Evolutionary conservation across 2,888 invertebrate species (phyloP), one percentile per base, ranked within the genome.

Genomic region (Lumbricus terrestris): DNA sequence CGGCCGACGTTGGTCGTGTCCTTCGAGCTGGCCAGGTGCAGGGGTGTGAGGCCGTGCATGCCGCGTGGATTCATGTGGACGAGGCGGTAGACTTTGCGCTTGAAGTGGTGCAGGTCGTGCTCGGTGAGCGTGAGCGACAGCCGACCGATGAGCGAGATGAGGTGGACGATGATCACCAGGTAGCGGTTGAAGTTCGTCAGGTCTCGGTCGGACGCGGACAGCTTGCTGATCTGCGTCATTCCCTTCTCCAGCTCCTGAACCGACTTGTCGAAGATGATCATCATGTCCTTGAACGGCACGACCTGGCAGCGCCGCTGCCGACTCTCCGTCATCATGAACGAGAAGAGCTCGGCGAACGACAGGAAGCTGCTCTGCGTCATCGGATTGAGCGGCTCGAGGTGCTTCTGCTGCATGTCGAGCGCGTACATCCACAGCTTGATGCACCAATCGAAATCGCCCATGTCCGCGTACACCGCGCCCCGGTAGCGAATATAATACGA

Each of bases 341-440:
- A 94, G 93, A 96, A 95, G 54, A 99, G 96, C 95, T 99, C 99
- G 5, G 98, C 97, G 95, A 99, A 99, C 93, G 98, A 98, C 94
- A 98, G 97, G 92, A 99, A 96, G 92, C 97, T 97, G 94, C 98
- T 98, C 95, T 98, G 98, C 23, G 98, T 98, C 97, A 98, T 97
- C 40, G 98, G 97, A 94, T 97, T 98, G 89, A 99, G 96, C 35
- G 98, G 97, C 93, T 98, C 98, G 92, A 98, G 96, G 95, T 98
- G 97, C 92, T 97, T 96, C 94, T 98, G 98, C 93, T 98, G 98
- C 97, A 98, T 98, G 94, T 98, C 98, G 85, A 99, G 96, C 42
- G 98, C 98, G 95, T 99, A 98, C 95, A 98, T 97, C 99, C 99
- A 99, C 92, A 99, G 96, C 93, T 97, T 97, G 92, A 98, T 97